Base-by-base conservation (phyloP, 1,140 invertebrate genomes). In the Radopholus similis region DNA sequence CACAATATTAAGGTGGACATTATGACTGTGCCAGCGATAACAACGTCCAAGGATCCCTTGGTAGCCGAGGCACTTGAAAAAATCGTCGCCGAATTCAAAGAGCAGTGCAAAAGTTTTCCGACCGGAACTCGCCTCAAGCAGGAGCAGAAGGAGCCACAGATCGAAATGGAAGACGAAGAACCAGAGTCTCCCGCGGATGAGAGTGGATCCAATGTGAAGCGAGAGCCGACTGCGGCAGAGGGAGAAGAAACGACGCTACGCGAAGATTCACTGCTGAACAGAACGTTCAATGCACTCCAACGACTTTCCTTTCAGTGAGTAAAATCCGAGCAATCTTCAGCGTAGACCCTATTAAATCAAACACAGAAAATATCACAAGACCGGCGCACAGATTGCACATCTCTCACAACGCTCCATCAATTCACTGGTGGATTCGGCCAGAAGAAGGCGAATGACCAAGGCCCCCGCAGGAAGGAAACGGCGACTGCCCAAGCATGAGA, bases 91-190 rank as follows among this genome's bases (percentile, higher is more conserved):
- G 32, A 71, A 34, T 80, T 69, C 49, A 44, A 72, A 40, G 65
- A 35, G 15, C 72, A 81, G 58, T 59, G 60, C 47, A 59, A 76
- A 37, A 58, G 80, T 9, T 80, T 80, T 54, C 77, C 77, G 4
- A 73, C 77, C 56, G 79, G 79, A 4, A 21, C 28, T 32, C 34
- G 38, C 13, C 54, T 38, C 37, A 72, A 54, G n/a, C 37, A 34
- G 35, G 67, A 71, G 35, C 58, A 62, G 44, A 73, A 28, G 37
- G 28, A 57, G 34, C 26, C 1, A 34, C 32, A 23, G 18, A 2
- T 23, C 18, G 9, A 13, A 32, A 57, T 18, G 38, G 54, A 64
- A 15, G 30, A 9, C 51, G 26, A n/a, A 18, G 44, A 62, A 9
- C 15, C 35, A 23, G 34, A 59, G 26, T 40, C 56, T 23, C 34